Evolutionary conservation across 2,113 vertebrate genomes (phyloP).

Genomic region (Vulpes ferrilata): DNA sequence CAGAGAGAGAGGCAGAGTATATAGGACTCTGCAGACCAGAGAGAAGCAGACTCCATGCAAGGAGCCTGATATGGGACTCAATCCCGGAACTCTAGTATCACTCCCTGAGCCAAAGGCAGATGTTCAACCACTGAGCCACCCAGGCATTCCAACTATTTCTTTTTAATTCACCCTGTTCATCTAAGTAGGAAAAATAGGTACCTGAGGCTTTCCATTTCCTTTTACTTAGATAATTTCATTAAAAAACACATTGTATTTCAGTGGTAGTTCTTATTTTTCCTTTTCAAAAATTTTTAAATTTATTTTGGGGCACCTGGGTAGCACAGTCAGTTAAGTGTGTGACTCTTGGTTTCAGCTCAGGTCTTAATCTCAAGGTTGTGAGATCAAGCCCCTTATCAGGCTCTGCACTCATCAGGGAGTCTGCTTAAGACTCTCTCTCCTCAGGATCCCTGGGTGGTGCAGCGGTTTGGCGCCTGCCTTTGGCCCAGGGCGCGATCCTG

Average conservation of each 20-base stretch:
- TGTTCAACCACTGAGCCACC: too few relatives aligned
- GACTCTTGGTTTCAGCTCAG: background rate
- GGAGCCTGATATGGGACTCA: too few relatives aligned
- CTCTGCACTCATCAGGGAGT: background rate
- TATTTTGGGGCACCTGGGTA: background rate
- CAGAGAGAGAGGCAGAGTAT: too few relatives aligned
- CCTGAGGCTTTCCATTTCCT: background rate
- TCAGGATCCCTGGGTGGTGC: too few relatives aligned
- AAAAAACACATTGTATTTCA: background rate
- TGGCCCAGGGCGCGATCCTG: too few relatives aligned
- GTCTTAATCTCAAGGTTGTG: background rate
- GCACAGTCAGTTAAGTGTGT: background rate
- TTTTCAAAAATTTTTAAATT: background rate
- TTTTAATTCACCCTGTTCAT: constrained; percentile 14
- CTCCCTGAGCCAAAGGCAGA: too few relatives aligned
- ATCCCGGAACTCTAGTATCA: too few relatives aligned
- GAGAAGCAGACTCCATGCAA: too few relatives aligned
- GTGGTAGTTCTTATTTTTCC: background rate
- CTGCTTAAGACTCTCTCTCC: background rate
- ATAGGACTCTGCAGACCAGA: too few relatives aligned
- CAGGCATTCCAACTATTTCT: too few relatives aligned
- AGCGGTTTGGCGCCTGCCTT: too few relatives aligned
- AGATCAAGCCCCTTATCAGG: background rate
- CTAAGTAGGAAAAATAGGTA: background rate
- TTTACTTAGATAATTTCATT: constrained; percentile 13